phyloP scores from a whole-genome alignment of 92 coral and sea anemone genomes.

The Nematostella vectensis region DNA sequence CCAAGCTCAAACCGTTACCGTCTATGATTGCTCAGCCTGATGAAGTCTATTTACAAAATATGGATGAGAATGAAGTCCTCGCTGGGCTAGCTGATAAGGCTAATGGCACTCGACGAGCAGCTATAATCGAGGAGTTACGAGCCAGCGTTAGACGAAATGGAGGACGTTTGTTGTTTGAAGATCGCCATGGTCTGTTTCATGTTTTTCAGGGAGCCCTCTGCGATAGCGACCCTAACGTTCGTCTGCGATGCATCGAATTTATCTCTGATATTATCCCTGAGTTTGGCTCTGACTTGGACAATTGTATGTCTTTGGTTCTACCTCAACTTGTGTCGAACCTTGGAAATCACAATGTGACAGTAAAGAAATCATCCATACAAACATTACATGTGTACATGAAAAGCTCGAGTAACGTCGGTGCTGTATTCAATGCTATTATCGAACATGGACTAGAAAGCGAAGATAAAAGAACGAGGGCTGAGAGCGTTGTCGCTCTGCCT shows the following conservation, averaged over 20 bases:
- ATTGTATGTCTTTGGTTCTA: conserved; percentile 83
- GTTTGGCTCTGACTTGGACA: conserved; percentile 86
- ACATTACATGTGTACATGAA: conserved; percentile 98
- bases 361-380: conserved; percentile 93
- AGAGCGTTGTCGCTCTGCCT: conserved; percentile 88
- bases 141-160: conserved; percentile 95
- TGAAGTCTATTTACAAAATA: conserved; percentile 74
- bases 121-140: conserved; percentile 72
- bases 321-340: conserved; percentile 90
- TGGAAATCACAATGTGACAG: conserved; percentile 86
- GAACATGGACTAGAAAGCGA: conserved; percentile 93
- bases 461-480: conserved; percentile 79
- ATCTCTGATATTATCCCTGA: conserved; percentile 89
- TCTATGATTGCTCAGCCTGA: conserved; percentile 94
- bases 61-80: conserved; percentile 93
- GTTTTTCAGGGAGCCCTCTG: conserved; percentile 80
- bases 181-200: conserved; percentile 80
- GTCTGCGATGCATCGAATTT: conserved; percentile 85
- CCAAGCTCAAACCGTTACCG: conserved; percentile 90
- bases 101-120: conserved; percentile 75
- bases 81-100: conserved; percentile 69
- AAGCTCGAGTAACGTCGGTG: conserved; percentile 73
- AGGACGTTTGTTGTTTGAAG: conserved; percentile 91
- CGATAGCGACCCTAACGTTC: conserved; percentile 75
- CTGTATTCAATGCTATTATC: conserved; percentile 84